Conservation (phyloP, 1,140 invertebrate genomes). For the Papilio aristodemus region DNA sequence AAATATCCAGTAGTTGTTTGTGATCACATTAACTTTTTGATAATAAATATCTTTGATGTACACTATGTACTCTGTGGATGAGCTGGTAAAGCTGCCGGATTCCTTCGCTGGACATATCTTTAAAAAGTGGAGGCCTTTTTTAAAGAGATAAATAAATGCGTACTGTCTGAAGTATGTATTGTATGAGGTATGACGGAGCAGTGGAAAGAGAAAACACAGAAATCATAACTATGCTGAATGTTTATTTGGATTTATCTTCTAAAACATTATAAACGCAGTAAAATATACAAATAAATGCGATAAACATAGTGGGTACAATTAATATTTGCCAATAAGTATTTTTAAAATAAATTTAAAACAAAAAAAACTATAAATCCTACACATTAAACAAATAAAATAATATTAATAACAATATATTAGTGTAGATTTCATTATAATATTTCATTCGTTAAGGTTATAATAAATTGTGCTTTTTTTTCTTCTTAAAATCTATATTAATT, state of each 20-base stretch:
- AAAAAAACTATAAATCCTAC: conserved; percentile 56
- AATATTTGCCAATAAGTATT: conserved; percentile 57
- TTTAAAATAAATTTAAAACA: conserved; percentile 58
- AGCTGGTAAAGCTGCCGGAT: no score
- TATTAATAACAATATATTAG: conserved; percentile 79
- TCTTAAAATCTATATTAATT: conserved; percentile 77
- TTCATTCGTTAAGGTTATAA: conserved; percentile 72
- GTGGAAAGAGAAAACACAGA: conserved; percentile 41
- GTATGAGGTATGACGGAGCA: no score
- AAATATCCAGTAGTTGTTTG: no score
- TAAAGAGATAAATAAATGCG: no score
- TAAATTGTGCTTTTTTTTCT: conserved; percentile 76
- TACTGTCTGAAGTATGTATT: no score
- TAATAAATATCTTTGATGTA: no score
- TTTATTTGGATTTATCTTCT: conserved; percentile 79
- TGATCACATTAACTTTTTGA: no score
- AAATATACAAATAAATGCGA: conserved; percentile 77
- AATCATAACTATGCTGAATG: conserved; percentile 71
- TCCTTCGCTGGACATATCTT: no score
- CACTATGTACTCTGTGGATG: no score
- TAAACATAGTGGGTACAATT: conserved; percentile 54
- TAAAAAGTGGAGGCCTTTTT: no score
- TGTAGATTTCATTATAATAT: conserved; percentile 59
- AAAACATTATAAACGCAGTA: conserved; percentile 79
- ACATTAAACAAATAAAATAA: conserved; percentile 73